These are phyloP conservation scores for Crotalus tigris DNA, from an alignment of 2,113 vertebrate genomes.

Conservation along the genomic window DNA sequence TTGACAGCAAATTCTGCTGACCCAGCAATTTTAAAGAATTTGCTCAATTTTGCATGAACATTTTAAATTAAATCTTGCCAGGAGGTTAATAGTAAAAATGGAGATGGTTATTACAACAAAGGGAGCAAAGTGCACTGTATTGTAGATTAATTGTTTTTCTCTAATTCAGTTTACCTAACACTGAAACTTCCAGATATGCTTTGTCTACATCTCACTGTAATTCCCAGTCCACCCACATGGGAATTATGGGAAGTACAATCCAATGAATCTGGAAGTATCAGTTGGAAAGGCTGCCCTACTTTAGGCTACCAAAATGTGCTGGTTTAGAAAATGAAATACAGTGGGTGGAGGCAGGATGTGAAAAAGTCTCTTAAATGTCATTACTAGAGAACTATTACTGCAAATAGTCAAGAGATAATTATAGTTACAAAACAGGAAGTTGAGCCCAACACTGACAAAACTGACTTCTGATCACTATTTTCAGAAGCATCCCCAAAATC, in stretches of 20 bases:
- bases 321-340: conserved; percentile 20
- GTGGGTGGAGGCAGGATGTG: conserved; percentile 1
- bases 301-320: neutral
- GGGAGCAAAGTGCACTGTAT: fast-evolving
- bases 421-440: conserved; percentile 33
- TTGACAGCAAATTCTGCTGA: conserved; percentile 1
- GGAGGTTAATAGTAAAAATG: neutral
- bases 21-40: neutral
- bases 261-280: neutral
- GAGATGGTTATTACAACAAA: neutral
- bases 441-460: conserved; percentile 20
- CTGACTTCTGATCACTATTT: neutral
- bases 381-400: conserved; percentile 39
- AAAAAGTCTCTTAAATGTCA: conserved; percentile 12
- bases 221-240: neutral
- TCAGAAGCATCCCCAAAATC: neutral
- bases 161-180: neutral
- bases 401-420: conserved; percentile 24
- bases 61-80: neutral
- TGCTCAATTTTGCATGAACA: neutral
- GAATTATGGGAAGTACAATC: neutral
- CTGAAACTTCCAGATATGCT: neutral
- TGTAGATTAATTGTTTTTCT: conserved; percentile 15
- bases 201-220: neutral
- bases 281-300: neutral